These are phyloP conservation scores for Ardeotis arabs DNA, from an alignment of 2,113 vertebrate genomes.

Conservation along the genomic window DNA sequence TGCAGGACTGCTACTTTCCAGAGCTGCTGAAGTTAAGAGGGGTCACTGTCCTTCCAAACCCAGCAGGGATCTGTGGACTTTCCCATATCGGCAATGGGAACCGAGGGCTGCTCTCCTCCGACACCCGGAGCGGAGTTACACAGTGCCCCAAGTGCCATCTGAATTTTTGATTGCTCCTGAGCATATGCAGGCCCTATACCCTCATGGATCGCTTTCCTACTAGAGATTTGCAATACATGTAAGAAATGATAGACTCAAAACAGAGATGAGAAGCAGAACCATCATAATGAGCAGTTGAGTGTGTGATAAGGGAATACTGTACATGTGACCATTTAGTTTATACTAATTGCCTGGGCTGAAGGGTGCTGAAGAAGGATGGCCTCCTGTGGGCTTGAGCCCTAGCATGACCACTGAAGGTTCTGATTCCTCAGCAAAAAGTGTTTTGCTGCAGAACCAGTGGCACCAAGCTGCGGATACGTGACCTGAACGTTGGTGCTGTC, in stretches of 20 bases:
- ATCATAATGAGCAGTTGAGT: background rate
- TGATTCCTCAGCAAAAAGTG: background rate
- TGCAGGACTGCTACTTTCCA: background rate
- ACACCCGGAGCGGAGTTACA: background rate
- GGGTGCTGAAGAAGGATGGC: background rate
- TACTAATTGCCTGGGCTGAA: background rate
- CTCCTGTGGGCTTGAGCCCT: background rate
- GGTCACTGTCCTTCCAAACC: background rate
- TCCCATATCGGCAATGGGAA: background rate
- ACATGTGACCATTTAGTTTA: background rate
- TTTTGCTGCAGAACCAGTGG: background rate
- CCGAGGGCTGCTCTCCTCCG: rapidly evolving
- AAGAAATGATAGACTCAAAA: background rate
- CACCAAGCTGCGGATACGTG: background rate
- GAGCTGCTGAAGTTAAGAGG: background rate
- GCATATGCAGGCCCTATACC: background rate
- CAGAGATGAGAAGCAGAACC: background rate
- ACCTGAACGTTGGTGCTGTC: background rate
- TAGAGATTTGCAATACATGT: background rate
- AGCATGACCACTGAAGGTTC: background rate
- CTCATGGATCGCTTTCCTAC: background rate
- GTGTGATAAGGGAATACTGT: background rate
- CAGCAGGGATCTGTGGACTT: background rate
- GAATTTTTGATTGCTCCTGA: background rate
- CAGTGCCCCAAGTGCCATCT: background rate